A percentile compares a stretch with the other conserved stretches of the same genome.
phyloP scores from a whole-genome alignment of 2,113 vertebrate genomes.

The Salvelinus fontinalis region DNA sequence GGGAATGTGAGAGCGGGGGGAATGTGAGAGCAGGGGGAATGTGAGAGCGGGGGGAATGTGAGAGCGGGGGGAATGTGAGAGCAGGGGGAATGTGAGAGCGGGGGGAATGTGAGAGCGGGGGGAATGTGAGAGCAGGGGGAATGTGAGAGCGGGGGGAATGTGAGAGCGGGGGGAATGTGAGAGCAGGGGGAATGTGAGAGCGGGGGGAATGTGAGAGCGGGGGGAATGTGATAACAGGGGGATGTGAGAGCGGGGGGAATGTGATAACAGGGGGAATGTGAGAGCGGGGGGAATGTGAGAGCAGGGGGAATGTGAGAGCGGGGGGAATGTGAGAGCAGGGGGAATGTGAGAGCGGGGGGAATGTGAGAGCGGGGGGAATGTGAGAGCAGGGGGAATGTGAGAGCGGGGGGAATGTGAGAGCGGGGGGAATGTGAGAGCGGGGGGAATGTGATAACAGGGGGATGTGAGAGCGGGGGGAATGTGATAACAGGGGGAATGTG shows the following conservation, averaged over 20 bases:
- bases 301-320: too few species aligned
- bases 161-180: too few species aligned
- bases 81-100: neutral
- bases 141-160: too few species aligned
- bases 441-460: too few species aligned
- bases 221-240: neutral
- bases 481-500: neutral
- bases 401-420: too few species aligned
- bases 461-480: neutral
- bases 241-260: neutral
- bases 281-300: neutral
- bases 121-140: neutral
- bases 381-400: neutral
- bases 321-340: neutral
- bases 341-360: neutral
- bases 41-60: neutral
- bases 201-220: too few species aligned
- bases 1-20: neutral
- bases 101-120: neutral
- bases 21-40: neutral
- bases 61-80: neutral
- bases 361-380: neutral
- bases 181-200: neutral
- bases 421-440: neutral
- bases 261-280: neutral